Evolutionary conservation across 2,113 vertebrate genomes (phyloP), one percentile per base, ranked within the genome.

Genomic region (Catharus minimus): DNA sequence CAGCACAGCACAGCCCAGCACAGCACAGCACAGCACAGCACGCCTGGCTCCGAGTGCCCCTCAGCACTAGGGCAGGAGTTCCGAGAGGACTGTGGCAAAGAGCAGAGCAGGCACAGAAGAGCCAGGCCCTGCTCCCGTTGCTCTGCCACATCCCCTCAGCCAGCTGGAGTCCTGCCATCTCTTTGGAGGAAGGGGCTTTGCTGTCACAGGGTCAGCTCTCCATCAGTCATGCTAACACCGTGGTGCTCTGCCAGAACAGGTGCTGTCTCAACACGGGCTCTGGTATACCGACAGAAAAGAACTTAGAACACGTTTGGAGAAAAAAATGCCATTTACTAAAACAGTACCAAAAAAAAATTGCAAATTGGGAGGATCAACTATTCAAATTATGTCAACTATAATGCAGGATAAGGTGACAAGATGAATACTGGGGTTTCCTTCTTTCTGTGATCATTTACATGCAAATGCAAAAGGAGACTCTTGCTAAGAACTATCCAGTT

Each of bases 81-180:
- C 60, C 47, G 9, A 36, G 32, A 4, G 66, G 56, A 11, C 33
- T 23, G 24, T 4, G 21, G 44, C 67, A 46, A 55, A 58, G 33
- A 49, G 33, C 33, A 36, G 33, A 36, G 46, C 20, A 36, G 32
- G 13, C 21, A 61, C 27, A 77, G 14, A 46, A 46, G 5, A 46
- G 44, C 20, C 43, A 27, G 47, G 39, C 30, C 26, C 47, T 16
- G 49, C 19, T 79, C 30, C 49, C 44, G 44, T 21, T 6, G 41
- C 30, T 11, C 82, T 64, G 61, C 33, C 71, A 10, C 67, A 30
- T 55, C 15, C 44, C 33, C 15, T 1, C 58, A 30, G 13, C 49
- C n/a, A 23, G 43, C 2, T 4, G 2, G 15, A 23, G 43, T 13
- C 22, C 32, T 2, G 0, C 14, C 53, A 27, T 5, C 9, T 14